Evolutionary conservation across 2,797 vertebrate genomes (phyloP).

Genomic region (Darevskia mixta): DNA sequence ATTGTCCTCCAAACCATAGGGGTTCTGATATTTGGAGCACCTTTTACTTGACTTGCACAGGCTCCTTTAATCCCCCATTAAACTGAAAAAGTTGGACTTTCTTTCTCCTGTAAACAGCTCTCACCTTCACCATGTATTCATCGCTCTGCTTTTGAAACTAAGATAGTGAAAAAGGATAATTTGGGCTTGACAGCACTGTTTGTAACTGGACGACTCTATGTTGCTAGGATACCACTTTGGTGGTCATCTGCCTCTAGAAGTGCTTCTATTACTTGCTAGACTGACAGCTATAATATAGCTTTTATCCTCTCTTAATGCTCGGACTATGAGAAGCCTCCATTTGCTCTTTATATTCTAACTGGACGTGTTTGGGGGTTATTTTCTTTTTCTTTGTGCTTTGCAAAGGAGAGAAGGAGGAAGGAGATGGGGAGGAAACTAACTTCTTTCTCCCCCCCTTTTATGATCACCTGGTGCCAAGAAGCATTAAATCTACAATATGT

Average conservation of each 20-base stretch:
- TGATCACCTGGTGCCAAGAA: neutral
- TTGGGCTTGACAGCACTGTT: constrained; percentile 68
- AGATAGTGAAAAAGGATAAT: constrained; percentile 68
- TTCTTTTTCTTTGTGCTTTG: constrained; percentile 12
- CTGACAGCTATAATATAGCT: constrained; percentile 60
- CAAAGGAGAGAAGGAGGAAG: neutral
- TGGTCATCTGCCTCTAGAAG: constrained; percentile 60
- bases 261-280: constrained; percentile 46
- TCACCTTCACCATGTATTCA: constrained; percentile 50
- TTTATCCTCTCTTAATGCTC: constrained; percentile 56
- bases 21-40: neutral
- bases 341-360: constrained; percentile 45
- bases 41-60: constrained; percentile 49
- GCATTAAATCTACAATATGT: constrained; percentile 7
- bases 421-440: neutral
- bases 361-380: neutral
- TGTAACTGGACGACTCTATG: constrained; percentile 58
- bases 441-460: neutral
- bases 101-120: constrained; percentile 41
- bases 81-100: constrained; percentile 42
- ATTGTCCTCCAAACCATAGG: neutral
- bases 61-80: constrained; percentile 32
- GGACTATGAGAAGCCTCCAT: constrained; percentile 44
- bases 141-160: constrained; percentile 48
- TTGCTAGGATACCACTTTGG: constrained; percentile 75